Evolutionary conservation across 2,888 invertebrate species (phyloP).

Genomic region (Oxyteleia sp.): DNA sequence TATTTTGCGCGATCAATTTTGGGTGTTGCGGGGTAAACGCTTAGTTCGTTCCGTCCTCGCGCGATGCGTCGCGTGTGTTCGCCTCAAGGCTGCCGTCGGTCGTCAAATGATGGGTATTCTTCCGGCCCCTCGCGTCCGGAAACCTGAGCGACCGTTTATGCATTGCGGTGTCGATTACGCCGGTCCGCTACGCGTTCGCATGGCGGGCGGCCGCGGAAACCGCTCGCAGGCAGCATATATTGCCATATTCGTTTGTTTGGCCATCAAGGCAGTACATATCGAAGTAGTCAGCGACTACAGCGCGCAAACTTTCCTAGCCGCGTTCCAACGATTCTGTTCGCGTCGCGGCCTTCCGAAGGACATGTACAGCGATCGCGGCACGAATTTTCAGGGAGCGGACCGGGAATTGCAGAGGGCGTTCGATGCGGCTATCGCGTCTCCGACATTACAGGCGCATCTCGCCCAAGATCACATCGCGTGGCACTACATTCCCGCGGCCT

Average conservation of each 20-base stretch:
- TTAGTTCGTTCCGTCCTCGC: not conserved
- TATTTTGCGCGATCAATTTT: too few species aligned
- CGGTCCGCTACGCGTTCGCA: slow-evolving; percentile 41
- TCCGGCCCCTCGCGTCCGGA: not conserved
- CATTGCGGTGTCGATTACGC: not conserved
- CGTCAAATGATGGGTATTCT: not conserved
- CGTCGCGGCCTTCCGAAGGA: slow-evolving; percentile 70
- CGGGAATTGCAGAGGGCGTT: slow-evolving; percentile 55
- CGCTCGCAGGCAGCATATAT: slow-evolving; percentile 72
- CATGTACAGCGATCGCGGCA: slow-evolving; percentile 78
- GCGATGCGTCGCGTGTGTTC: not conserved
- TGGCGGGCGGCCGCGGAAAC: slow-evolving; percentile 47
- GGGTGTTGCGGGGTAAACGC: too few species aligned
- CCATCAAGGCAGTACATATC: slow-evolving; percentile 49
- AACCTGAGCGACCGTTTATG: not conserved
- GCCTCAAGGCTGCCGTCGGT: not conserved
- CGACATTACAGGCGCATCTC: too few species aligned
- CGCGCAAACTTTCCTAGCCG: slow-evolving; percentile 76
- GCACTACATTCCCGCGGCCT: slow-evolving; percentile 17
- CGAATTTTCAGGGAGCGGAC: slow-evolving; percentile 78
- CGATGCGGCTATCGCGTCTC: too few species aligned
- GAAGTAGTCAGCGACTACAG: slow-evolving; percentile 73
- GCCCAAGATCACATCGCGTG: not conserved
- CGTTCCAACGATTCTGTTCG: slow-evolving; percentile 27
- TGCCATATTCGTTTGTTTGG: slow-evolving; percentile 76